Percentiles rank a stretch among this genome's conserved stretches.
These are phyloP conservation scores for Sarcoramphus papa DNA, from an alignment of 2,797 vertebrate genomes.

Conservation along the genomic window DNA sequence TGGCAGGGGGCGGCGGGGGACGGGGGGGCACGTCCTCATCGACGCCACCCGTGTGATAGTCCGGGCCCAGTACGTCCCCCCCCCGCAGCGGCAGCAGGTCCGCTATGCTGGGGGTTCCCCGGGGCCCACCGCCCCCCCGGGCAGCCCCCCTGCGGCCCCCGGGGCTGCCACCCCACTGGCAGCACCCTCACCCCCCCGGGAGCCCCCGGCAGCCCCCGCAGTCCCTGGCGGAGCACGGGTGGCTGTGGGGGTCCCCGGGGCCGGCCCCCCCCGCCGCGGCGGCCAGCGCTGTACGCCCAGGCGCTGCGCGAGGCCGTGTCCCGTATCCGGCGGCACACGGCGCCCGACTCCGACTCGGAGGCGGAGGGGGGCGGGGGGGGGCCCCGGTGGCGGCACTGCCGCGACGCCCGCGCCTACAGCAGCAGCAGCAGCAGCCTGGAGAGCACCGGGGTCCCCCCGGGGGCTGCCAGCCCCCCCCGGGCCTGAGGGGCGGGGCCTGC, in stretches of 20 bases:
- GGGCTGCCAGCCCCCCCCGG: not conserved
- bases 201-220: not conserved
- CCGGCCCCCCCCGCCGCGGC: not conserved
- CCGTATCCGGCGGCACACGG: constrained; percentile 90
- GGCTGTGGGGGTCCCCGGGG: not conserved
- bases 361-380: constrained; percentile 44
- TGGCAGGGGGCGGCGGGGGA: not conserved
- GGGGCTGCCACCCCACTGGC: not conserved
- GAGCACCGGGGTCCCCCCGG: not conserved
- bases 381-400: not conserved
- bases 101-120: not conserved
- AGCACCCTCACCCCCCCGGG: not conserved
- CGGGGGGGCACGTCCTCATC: constrained; percentile 71
- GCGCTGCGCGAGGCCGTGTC: constrained; percentile 85
- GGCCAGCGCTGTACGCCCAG: constrained; percentile 67
- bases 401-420: not conserved
- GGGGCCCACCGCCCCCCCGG: not conserved
- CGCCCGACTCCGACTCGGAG: constrained; percentile 91
- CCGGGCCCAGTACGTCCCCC: constrained; percentile 69
- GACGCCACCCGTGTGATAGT: constrained; percentile 77
- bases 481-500: not conserved
- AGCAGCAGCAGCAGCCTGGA: constrained; percentile 59
- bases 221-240: not conserved
- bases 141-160: not conserved
- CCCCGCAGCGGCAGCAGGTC: constrained; percentile 59